phyloP scores from a whole-genome alignment of 2,888 invertebrate genomes.

The Acleris emargana region DNA sequence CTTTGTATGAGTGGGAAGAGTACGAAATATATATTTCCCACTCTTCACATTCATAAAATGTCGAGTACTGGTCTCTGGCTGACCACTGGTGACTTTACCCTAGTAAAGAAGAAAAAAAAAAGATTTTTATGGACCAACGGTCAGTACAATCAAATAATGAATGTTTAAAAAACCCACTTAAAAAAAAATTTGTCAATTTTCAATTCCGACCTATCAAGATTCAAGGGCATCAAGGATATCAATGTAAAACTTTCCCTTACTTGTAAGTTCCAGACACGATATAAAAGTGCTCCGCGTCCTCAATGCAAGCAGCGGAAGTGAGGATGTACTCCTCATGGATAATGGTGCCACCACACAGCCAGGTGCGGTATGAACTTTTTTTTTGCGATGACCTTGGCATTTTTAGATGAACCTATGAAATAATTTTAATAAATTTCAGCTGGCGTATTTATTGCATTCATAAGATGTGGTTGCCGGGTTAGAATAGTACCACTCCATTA shows the following conservation, averaged over 20 bases:
- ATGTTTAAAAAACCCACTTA: background rate
- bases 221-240: background rate
- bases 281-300: constrained; percentile 71
- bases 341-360: constrained; percentile 70
- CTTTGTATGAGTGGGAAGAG: too few species aligned
- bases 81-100: too few species aligned
- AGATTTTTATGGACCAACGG: too few species aligned
- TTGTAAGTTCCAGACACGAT: constrained; percentile 72
- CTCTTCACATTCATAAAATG: too few species aligned
- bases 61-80: too few species aligned
- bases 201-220: too few species aligned
- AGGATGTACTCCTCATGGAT: constrained; percentile 71
- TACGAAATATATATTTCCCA: too few species aligned
- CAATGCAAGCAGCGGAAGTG: constrained; percentile 72
- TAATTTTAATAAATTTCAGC: background rate
- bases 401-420: constrained; percentile 63
- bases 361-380: constrained; percentile 56
- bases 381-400: constrained; percentile 51
- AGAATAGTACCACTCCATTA: too few species aligned
- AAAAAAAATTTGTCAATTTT: background rate
- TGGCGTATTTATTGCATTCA: too few species aligned
- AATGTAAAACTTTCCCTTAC: constrained; percentile 45
- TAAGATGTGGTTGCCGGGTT: too few species aligned
- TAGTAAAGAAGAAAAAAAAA: too few species aligned
- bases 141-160: too few species aligned